Conservation (phyloP, 35 echinoderm and acorn worm species). For the Chiridota heheva region DNA sequence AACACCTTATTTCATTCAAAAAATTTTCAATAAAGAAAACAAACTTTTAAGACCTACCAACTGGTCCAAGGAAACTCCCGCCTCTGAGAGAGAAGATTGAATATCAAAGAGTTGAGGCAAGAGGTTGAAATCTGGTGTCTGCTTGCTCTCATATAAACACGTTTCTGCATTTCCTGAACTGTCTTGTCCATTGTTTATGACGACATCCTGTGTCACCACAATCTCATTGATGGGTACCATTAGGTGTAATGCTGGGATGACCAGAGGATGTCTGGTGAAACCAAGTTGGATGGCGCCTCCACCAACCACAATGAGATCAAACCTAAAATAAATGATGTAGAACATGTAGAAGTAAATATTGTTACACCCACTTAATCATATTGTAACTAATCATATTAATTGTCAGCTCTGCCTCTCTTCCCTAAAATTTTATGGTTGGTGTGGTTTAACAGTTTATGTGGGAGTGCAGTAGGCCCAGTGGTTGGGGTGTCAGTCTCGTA, state of each 20-base stretch:
- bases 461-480: too few relatives aligned
- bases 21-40: too few relatives aligned
- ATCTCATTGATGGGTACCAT: conserved; percentile 70
- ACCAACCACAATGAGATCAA: conserved; percentile 81
- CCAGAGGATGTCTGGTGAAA: conserved; percentile 60
- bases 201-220: conserved; percentile 64
- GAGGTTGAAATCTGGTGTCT: conserved; percentile 18
- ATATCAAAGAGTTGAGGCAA: neutral
- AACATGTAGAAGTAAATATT: neutral
- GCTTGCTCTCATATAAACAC: conserved; percentile 16
- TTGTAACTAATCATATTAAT: too few relatives aligned
- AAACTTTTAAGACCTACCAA: conserved; percentile 41
- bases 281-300: conserved; percentile 63
- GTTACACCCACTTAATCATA: too few relatives aligned
- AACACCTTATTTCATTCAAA: too few relatives aligned
- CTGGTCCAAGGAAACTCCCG: conserved; percentile 65
- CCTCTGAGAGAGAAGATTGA: neutral
- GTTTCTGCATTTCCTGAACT: conserved; percentile 8
- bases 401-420: too few relatives aligned
- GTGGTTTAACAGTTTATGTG: too few relatives aligned
- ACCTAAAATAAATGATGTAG: conserved; percentile 60
- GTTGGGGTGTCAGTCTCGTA: too few relatives aligned
- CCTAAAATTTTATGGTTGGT: too few relatives aligned
- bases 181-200: conserved; percentile 23
- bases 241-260: conserved; percentile 23